phyloP scores from a whole-genome alignment of 2,888 invertebrate species.

The Pollenia labialis region DNA sequence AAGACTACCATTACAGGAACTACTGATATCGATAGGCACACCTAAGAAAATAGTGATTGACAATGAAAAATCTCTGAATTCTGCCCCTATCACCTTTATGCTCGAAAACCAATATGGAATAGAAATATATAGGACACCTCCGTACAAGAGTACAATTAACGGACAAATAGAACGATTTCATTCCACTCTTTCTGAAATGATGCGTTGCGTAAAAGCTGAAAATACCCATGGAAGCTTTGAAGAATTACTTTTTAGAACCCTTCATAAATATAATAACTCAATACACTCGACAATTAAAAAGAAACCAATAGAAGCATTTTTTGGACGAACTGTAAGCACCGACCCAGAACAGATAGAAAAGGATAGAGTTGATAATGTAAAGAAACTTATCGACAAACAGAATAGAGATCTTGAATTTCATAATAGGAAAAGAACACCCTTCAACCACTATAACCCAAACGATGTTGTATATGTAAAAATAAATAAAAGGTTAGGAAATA shows the following conservation, averaged over 20 bases:
- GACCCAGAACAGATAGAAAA: conserved; percentile 10
- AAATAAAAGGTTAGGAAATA: conserved; percentile 12
- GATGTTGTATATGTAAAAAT: conserved; percentile 1
- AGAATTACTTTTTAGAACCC: neutral
- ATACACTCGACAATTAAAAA: conserved; percentile 8
- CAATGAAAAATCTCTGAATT: conserved; percentile 32
- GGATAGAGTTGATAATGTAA: neutral
- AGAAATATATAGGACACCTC: conserved; percentile 24
- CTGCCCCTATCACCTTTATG: conserved; percentile 26
- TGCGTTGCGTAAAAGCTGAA: conserved; percentile 1
- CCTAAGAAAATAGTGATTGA: conserved; percentile 22
- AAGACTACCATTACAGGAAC: conserved; percentile 16
- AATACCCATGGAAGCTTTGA: neutral
- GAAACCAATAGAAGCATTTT: conserved; percentile 22
- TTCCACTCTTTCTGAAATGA: conserved; percentile 9
- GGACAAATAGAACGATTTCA: conserved; percentile 34
- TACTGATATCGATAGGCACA: conserved; percentile 13
- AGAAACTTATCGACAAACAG: conserved; percentile 4
- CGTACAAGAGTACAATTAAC: conserved; percentile 3
- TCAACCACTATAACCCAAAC: neutral
- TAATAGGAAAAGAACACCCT: neutral
- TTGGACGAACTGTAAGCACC: neutral
- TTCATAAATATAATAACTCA: conserved; percentile 14
- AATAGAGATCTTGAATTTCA: neutral
- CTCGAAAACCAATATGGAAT: conserved; percentile 15